Evolutionary conservation across 2,888 invertebrate species (phyloP).

Genomic region (Pachymerium ferrugineum): DNA sequence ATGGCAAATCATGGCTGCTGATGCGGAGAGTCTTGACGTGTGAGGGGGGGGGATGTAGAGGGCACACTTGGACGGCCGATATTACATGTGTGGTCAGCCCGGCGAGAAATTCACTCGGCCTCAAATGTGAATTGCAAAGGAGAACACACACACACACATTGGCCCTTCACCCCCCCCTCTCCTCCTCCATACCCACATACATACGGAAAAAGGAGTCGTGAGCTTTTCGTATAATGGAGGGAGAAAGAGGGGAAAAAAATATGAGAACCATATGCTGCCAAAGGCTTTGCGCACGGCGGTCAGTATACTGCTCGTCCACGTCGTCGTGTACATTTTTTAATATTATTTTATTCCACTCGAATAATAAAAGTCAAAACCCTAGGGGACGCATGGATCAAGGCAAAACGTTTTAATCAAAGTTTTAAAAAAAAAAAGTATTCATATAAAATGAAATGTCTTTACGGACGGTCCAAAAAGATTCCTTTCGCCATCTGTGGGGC

Average conservation of each 20-base stretch:
- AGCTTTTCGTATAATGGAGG: not conserved
- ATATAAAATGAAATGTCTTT: too few relatives aligned
- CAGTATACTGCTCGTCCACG: not conserved
- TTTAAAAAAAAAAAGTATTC: not conserved
- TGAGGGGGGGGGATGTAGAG: not conserved
- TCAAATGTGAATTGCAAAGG: constrained; percentile 22
- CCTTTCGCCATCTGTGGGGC: too few relatives aligned
- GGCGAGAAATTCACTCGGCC: constrained; percentile 26
- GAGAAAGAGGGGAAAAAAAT: not conserved
- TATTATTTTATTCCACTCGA: constrained; percentile 21
- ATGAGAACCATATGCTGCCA: not conserved
- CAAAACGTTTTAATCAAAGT: constrained; percentile 23
- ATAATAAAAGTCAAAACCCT: not conserved
- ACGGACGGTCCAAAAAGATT: too few relatives aligned
- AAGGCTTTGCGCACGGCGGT: not conserved
- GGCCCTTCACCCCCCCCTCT: not conserved
- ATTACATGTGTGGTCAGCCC: constrained; percentile 17
- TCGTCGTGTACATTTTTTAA: constrained; percentile 23
- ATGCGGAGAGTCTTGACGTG: not conserved
- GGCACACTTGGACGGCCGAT: constrained; percentile 7
- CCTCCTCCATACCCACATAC: not conserved
- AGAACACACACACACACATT: not conserved
- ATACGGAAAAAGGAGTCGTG: not conserved
- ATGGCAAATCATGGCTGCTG: constrained; percentile 33
- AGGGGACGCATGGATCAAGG: not conserved